Conservation (phyloP, 2,113 vertebrate genomes). For the Apeltes quadracus region DNA sequence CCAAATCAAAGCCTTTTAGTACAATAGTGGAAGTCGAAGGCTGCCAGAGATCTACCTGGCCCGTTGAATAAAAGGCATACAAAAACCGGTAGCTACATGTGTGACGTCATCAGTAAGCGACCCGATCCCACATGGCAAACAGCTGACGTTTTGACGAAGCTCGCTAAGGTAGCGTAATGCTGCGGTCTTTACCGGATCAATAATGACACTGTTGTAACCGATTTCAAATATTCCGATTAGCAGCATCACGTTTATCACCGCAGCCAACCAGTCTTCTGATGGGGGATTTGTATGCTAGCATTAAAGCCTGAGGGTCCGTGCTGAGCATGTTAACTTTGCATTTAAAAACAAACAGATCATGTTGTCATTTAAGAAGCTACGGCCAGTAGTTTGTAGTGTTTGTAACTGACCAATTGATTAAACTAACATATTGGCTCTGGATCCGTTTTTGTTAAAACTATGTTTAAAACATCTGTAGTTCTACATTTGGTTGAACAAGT, state of each 20-base stretch:
- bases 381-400: background rate
- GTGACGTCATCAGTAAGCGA: conserved; percentile 52
- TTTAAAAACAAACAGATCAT: no score
- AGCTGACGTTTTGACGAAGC: conserved; percentile 12
- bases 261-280: background rate
- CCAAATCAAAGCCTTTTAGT: background rate
- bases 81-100: fast-evolving
- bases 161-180: conserved; percentile 23
- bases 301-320: background rate
- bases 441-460: background rate
- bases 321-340: background rate
- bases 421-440: background rate
- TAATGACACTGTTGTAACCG: fast-evolving
- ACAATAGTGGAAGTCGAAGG: background rate
- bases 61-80: background rate
- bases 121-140: conserved; percentile 45
- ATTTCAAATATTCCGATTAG: background rate
- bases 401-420: background rate
- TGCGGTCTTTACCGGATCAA: fast-evolving
- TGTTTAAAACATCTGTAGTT: background rate
- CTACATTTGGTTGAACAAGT: background rate
- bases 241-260: background rate
- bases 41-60: background rate
- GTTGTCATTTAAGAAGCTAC: background rate
- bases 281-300: conserved; percentile 11